phyloP scores from a whole-genome alignment of 64 coral and sea anemone genomes.

The Porites australiensis region DNA sequence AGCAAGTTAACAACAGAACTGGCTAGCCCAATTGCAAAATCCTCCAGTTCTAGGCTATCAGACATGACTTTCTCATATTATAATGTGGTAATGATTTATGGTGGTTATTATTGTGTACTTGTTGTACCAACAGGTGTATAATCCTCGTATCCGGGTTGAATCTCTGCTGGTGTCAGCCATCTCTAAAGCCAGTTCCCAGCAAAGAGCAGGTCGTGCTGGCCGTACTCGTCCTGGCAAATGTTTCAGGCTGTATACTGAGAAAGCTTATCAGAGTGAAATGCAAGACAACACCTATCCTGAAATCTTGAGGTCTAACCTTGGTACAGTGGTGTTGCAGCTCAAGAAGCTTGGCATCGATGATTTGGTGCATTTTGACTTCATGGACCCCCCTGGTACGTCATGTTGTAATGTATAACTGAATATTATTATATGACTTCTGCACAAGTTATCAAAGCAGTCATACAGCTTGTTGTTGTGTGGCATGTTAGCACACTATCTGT shows the following conservation, averaged over 20 bases:
- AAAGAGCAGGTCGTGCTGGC: conserved; percentile 95
- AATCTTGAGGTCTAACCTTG: conserved; percentile 97
- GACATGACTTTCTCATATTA: too few relatives aligned
- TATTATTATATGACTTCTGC: too few relatives aligned
- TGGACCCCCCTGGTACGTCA: conserved; percentile 94
- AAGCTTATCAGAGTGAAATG: conserved; percentile 98
- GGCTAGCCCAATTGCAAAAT: too few relatives aligned
- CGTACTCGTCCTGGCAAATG: conserved; percentile 97
- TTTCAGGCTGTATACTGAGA: conserved; percentile 97
- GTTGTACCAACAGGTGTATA: conserved; percentile 80
- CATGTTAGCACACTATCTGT: too few relatives aligned
- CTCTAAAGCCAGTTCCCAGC: conserved; percentile 95
- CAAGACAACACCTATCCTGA: conserved; percentile 98
- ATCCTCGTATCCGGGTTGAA: conserved; percentile 95
- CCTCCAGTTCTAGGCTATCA: too few relatives aligned
- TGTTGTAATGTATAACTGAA: too few relatives aligned
- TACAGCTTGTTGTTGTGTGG: background rate
- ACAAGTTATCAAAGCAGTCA: too few relatives aligned
- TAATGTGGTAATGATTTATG: background rate
- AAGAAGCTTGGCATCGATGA: conserved; percentile 99
- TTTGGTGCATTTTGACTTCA: conserved; percentile 99
- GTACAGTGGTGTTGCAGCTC: conserved; percentile 94
- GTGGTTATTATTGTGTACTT: background rate
- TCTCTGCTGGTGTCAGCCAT: conserved; percentile 98
- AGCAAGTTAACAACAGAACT: too few relatives aligned